Evolutionary conservation across 2,113 vertebrate genomes (phyloP).

Genomic region (Amazona vittata): DNA sequence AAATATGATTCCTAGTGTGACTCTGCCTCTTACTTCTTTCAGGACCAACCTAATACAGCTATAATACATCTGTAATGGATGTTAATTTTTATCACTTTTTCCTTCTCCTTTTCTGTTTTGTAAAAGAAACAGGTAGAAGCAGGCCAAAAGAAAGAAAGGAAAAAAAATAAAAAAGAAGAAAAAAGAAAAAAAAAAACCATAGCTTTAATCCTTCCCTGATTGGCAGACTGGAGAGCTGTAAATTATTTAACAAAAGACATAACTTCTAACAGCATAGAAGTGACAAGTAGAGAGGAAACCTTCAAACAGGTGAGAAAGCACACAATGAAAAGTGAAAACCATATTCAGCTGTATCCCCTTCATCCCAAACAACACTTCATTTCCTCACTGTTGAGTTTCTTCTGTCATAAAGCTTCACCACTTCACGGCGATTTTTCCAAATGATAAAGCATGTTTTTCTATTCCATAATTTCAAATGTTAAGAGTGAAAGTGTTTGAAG

Average conservation of each 20-base stretch:
- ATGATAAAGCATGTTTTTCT: neutral
- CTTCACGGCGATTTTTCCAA: neutral
- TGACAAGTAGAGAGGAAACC: constrained; percentile 53
- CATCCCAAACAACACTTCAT: constrained; percentile 3
- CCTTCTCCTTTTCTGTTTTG: constrained; percentile 26
- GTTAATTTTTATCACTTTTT: constrained; percentile 1
- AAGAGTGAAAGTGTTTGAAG: neutral
- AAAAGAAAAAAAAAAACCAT: neutral
- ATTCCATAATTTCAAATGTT: neutral
- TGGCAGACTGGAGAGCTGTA: constrained; percentile 74
- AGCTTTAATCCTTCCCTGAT: constrained; percentile 76
- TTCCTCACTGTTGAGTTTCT: neutral
- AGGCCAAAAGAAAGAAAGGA: constrained; percentile 6
- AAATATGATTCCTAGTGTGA: neutral
- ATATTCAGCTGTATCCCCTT: constrained; percentile 41
- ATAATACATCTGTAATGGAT: neutral
- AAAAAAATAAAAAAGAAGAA: neutral
- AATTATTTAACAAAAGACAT: constrained; percentile 85
- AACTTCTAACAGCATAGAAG: constrained; percentile 77
- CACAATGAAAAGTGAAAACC: constrained; percentile 43
- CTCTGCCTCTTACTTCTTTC: neutral
- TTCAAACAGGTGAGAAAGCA: constrained; percentile 73
- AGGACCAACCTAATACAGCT: neutral
- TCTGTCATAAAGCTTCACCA: neutral
- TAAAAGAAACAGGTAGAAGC: constrained; percentile 33